phyloP scores from a whole-genome alignment of 2,888 invertebrate genomes.

The Aradus depressus region DNA sequence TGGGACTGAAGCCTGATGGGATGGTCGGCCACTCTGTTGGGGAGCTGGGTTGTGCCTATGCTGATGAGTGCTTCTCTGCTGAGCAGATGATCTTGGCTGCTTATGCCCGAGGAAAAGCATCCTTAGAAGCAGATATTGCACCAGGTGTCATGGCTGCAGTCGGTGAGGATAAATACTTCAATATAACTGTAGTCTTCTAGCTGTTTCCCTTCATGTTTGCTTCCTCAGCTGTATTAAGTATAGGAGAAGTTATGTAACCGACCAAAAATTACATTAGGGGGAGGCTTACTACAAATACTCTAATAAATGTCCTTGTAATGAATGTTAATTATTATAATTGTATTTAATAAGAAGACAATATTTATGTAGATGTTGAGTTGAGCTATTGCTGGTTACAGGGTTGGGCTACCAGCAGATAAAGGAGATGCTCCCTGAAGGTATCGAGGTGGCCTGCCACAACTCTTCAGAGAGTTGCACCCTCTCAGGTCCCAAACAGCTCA shows the following conservation, averaged over 20 bases:
- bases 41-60: conserved; percentile 53
- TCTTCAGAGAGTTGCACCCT: conserved; percentile 64
- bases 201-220: no score
- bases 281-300: no score
- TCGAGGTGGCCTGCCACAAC: conserved; percentile 71
- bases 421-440: conserved; percentile 44
- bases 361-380: no score
- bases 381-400: conserved; percentile 23
- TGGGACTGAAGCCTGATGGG: conserved; percentile 58
- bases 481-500: conserved; percentile 57
- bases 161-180: conserved; percentile 34
- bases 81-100: conserved; percentile 50
- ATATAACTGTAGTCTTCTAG: no score
- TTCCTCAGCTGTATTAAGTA: no score
- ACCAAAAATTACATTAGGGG: no score
- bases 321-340: neutral
- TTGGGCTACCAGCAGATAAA: conserved; percentile 32
- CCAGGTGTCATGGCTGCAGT: conserved; percentile 45
- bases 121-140: conserved; percentile 37
- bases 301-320: no score
- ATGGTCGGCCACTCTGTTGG: conserved; percentile 60
- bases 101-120: conserved; percentile 44
- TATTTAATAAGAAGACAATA: neutral
- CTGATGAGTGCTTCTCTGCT: conserved; percentile 50
- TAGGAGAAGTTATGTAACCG: no score